These are phyloP conservation scores for Carettochelys insculpta DNA, from an alignment of 2,113 vertebrate genomes.

Conservation along the genomic window DNA sequence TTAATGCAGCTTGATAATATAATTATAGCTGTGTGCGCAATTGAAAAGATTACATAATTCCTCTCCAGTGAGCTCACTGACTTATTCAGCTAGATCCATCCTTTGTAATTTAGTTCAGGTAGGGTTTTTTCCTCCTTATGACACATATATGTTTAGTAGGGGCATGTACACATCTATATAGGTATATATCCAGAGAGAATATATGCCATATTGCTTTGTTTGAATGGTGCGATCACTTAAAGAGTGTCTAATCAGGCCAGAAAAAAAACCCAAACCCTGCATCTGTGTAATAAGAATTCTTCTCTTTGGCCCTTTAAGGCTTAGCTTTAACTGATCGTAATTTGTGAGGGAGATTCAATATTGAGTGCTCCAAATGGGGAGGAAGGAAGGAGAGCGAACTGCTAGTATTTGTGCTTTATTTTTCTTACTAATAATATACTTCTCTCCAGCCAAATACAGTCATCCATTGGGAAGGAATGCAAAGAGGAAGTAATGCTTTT, in stretches of 20 bases:
- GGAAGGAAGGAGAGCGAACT: not conserved
- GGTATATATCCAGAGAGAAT: not conserved
- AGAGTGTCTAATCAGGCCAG: not conserved
- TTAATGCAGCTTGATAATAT: not conserved
- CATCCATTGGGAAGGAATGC: not conserved
- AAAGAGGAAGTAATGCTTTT: not conserved
- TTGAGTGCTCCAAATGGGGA: fast-evolving
- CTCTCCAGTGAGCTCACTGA: not conserved
- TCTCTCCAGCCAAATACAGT: not conserved
- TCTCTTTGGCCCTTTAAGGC: not conserved
- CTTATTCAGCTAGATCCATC: fast-evolving
- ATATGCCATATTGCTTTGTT: not conserved
- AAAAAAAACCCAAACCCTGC: not conserved
- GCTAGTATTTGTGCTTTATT: not conserved
- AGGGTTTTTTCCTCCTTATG: not conserved
- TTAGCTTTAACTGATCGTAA: not conserved
- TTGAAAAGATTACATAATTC: not conserved
- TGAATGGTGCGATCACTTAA: not conserved
- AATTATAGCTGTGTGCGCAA: not conserved
- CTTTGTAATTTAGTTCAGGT: fast-evolving
- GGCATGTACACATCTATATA: fast-evolving
- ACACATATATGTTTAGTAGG: fast-evolving
- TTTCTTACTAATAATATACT: not conserved
- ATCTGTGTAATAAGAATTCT: not conserved
- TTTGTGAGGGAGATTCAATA: not conserved